A percentile compares a stretch with the other conserved stretches of the same genome.
These are phyloP conservation scores for Leptodirus hochenwartii DNA, from an alignment of 2,888 invertebrate species.

Conservation along the genomic window DNA sequence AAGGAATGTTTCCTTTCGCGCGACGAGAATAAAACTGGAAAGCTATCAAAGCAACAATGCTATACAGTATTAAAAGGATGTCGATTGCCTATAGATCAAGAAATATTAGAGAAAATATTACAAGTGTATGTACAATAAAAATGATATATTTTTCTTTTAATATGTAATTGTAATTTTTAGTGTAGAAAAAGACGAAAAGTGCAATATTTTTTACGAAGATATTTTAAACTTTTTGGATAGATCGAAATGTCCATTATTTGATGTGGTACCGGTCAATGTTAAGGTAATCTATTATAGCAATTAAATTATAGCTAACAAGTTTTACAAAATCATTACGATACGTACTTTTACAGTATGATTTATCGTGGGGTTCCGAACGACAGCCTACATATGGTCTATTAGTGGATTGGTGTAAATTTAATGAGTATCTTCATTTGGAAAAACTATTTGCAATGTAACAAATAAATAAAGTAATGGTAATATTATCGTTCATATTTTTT, in stretches of 20 bases:
- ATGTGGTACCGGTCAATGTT: conserved; percentile 30
- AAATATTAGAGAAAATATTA: conserved; percentile 51
- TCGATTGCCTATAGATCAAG: conserved; percentile 45
- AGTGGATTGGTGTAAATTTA: conserved; percentile 31
- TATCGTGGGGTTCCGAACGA: conserved; percentile 29
- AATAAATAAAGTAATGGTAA: too few relatives aligned
- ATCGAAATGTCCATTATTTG: conserved; percentile 32
- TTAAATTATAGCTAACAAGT: conserved; percentile 1
- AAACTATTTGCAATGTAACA: too few relatives aligned
- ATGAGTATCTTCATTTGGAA: conserved; percentile 28
- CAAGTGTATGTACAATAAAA: conserved; percentile 34
- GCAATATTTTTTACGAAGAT: conserved; percentile 47
- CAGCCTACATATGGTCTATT: conserved; percentile 25
- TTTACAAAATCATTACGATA: conserved; percentile 2
- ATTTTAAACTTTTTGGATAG: conserved; percentile 54
- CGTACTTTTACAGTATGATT: conserved; percentile 21
- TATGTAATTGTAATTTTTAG: conserved; percentile 23
- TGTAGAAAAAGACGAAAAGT: conserved; percentile 42
- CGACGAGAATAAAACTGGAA: conserved; percentile 37
- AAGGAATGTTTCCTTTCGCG: conserved; percentile 38
- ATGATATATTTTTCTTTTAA: conserved; percentile 1
- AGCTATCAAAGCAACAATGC: conserved; percentile 36
- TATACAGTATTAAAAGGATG: conserved; percentile 49
- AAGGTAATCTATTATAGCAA: conserved; percentile 27
- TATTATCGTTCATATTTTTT: too few relatives aligned